Evolutionary conservation across 1,140 invertebrate genomes (phyloP), one percentile per base, ranked within the genome.

Genomic region (Procambarus clarkii): DNA sequence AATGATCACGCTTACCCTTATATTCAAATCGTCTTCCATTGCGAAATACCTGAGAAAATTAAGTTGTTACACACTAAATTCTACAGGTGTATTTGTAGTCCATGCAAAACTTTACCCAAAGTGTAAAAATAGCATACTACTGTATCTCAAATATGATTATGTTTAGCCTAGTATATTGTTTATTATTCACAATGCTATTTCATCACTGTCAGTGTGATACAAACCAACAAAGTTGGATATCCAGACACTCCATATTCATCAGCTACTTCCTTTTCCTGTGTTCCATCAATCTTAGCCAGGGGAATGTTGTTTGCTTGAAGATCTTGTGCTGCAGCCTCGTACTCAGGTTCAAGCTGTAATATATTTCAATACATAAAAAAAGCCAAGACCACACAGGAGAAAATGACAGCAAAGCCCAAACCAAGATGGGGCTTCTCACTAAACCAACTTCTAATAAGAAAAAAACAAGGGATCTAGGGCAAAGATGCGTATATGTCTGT

Each of bases 201-300:
- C 4, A 1, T 54, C 50, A 54, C 13, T 54, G 13, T 13, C 8
- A 54, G 2, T 54, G 50, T 54, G 50, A 50, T 44, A 91, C 89
- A 48, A 24, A 94, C 93, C 86, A 93, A 93, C 2, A 95, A 85
- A 0, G 95, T 95, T 34, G 95, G 95, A 93, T 95, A 96, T 46
- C 95, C 95, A 45, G 89, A 93, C 24, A 96, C 94, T 76, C 94
- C 94, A 87, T 94, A 95, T 86, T 94, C 92, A 48, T 94, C 94
- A 15, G 95, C 94, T 18, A 95, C 77, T 48, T 94, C 94, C 87
- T 94, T 94, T 84, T 95, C 93, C 81, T 93, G 93, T 24, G 94
- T 94, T 50, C 94, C 95, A 92, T 95, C 95, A n/a, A 96, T 94
- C 93, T 96, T 96, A 58, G 94, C 95, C 58, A 96, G 86, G 8